Conservation (phyloP, 1,140 invertebrate genomes). For the Aphaenogaster rudis region DNA sequence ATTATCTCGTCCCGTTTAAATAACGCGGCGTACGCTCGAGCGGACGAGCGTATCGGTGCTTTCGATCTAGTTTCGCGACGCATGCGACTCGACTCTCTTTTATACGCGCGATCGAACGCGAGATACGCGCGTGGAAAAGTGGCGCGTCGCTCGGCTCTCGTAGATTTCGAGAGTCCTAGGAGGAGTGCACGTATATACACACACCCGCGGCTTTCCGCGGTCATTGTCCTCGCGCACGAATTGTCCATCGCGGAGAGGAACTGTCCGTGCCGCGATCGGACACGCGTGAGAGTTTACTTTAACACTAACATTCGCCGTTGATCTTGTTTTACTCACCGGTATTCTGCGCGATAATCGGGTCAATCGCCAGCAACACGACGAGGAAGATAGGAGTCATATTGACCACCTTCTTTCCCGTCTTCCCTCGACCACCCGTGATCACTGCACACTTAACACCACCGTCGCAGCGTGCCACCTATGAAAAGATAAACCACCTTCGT, state of each 20-base stretch:
- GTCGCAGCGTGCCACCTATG: slow-evolving; percentile 83
- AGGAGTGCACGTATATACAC: not conserved
- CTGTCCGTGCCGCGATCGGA: slow-evolving; percentile 10
- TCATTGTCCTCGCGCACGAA: slow-evolving; percentile 27
- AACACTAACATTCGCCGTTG: slow-evolving; percentile 64
- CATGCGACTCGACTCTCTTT: slow-evolving; percentile 63
- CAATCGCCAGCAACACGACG: slow-evolving; percentile 86
- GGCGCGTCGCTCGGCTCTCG: slow-evolving; percentile 20
- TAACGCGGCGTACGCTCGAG: slow-evolving; percentile 37
- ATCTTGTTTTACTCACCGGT: slow-evolving; percentile 83
- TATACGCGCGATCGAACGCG: slow-evolving; percentile 52
- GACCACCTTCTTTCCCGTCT: slow-evolving; percentile 85
- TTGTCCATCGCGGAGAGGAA: not conserved
- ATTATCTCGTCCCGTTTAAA: slow-evolving; percentile 61
- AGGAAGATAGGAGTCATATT: slow-evolving; percentile 87
- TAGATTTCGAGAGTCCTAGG: slow-evolving; percentile 43
- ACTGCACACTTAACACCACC: slow-evolving; percentile 85
- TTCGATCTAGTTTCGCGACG: slow-evolving; percentile 55
- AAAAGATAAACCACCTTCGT: slow-evolving; percentile 84
- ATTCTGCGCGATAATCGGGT: slow-evolving; percentile 86
- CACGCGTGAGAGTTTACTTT: slow-evolving; percentile 26
- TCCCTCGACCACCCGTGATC: slow-evolving; percentile 82
- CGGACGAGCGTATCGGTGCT: slow-evolving; percentile 48
- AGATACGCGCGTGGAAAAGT: slow-evolving; percentile 43
- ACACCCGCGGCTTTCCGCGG: not conserved